Percentiles rank a stretch among this genome's conserved stretches.
phyloP scores from a whole-genome alignment of 1,140 invertebrate genomes.

The Conus ventricosus region DNA sequence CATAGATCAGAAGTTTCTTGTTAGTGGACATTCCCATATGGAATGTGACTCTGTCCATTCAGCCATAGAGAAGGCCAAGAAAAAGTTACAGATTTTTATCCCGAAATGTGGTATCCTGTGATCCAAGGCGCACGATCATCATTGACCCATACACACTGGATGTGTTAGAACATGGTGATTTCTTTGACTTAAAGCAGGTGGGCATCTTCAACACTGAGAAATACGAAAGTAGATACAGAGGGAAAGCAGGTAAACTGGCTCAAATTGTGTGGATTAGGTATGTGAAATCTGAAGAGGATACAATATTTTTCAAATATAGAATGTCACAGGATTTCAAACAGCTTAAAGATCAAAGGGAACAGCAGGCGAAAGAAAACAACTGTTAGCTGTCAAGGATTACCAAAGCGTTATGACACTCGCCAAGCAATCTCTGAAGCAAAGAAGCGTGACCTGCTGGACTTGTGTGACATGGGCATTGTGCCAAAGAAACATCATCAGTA shows the following conservation, averaged over 20 bases:
- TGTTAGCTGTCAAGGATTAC: not conserved
- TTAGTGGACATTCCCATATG: slow-evolving; percentile 47
- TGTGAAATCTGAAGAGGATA: slow-evolving; percentile 20
- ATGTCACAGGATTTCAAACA: slow-evolving; percentile 17
- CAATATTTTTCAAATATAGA: slow-evolving; percentile 22
- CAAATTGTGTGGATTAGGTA: slow-evolving; percentile 20
- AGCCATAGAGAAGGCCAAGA: slow-evolving; percentile 36
- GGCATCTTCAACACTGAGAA: slow-evolving; percentile 6
- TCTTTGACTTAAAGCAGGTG: slow-evolving; percentile 14
- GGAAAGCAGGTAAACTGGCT: slow-evolving; percentile 27
- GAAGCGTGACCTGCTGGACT: slow-evolving; percentile 22
- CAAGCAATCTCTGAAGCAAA: slow-evolving; percentile 20
- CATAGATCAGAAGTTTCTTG: slow-evolving; percentile 48
- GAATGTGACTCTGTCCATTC: slow-evolving; percentile 48
- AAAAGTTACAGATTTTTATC: slow-evolving; percentile 38
- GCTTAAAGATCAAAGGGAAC: slow-evolving; percentile 13
- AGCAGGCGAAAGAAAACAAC: slow-evolving; percentile 1
- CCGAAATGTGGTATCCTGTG: slow-evolving; percentile 32
- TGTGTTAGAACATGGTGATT: slow-evolving; percentile 15
- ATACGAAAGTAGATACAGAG: slow-evolving; percentile 20
- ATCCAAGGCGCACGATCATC: slow-evolving; percentile 16
- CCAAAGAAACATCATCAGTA: slow-evolving; percentile 17
- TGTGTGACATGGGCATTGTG: slow-evolving; percentile 8
- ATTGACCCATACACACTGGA: slow-evolving; percentile 12
- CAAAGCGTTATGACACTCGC: slow-evolving; percentile 3